These are phyloP conservation scores for Xenentodon cancila DNA, from an alignment of 2,797 vertebrate species.

Conservation along the genomic window DNA sequence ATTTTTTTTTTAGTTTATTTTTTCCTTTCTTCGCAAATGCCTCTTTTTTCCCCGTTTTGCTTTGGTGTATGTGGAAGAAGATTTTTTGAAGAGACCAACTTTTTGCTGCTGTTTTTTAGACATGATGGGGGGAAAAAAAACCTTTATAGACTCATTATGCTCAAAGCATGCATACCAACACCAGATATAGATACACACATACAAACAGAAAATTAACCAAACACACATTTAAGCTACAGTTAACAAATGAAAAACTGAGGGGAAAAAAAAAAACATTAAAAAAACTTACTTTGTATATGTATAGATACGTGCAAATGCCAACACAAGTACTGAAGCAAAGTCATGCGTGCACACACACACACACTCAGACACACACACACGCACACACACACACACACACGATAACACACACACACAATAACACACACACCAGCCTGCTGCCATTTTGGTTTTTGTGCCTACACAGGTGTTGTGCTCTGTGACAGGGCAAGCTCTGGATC, in stretches of 20 bases:
- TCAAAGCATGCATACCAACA: slow-evolving; percentile 86
- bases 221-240: slow-evolving; percentile 66
- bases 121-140: slow-evolving; percentile 75
- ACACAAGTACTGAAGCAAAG: slow-evolving; percentile 76
- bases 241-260: slow-evolving; percentile 21
- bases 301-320: slow-evolving; percentile 83
- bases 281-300: slow-evolving; percentile 75
- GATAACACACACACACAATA: slow-evolving; percentile 79
- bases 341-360: slow-evolving; percentile 48
- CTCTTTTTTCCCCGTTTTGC: slow-evolving; percentile 80
- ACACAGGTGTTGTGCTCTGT: slow-evolving; percentile 86
- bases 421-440: slow-evolving; percentile 88
- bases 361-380: slow-evolving; percentile 66
- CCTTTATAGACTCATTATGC: slow-evolving; percentile 87
- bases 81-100: slow-evolving; percentile 87
- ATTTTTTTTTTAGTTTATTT: slow-evolving; percentile 24
- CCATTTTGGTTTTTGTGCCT: slow-evolving; percentile 91
- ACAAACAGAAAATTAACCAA: slow-evolving; percentile 62
- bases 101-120: slow-evolving; percentile 89
- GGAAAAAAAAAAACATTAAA: slow-evolving; percentile 42
- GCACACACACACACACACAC: too few relatives aligned
- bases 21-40: slow-evolving; percentile 76
- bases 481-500: slow-evolving; percentile 83
- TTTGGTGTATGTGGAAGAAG: slow-evolving; percentile 80
- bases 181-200: slow-evolving; percentile 73